phyloP scores from a whole-genome alignment of 2,888 invertebrate genomes.

The Papilio gigon region DNA sequence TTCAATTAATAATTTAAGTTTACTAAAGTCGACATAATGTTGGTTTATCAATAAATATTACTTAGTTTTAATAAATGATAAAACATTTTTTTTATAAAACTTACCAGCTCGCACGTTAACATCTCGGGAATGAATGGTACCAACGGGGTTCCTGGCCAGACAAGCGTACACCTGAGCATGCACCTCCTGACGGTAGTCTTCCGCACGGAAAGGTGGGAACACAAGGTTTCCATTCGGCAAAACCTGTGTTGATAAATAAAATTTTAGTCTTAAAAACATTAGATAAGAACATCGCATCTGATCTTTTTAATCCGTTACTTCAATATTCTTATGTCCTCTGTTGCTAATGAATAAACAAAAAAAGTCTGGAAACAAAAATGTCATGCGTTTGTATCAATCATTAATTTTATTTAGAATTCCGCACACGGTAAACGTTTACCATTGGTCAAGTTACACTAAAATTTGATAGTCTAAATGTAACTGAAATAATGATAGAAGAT shows the following conservation, averaged over 20 bases:
- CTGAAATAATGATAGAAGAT: no score
- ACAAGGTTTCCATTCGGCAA: constrained; percentile 95
- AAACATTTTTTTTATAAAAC: constrained; percentile 49
- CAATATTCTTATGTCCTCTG: background rate
- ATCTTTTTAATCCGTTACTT: background rate
- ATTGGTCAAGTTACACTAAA: background rate
- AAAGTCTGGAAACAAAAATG: no score
- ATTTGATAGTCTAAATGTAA: no score
- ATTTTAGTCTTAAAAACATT: background rate
- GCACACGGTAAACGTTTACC: background rate
- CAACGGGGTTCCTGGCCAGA: constrained; percentile 93
- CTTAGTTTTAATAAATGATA: background rate
- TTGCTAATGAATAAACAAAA: no score
- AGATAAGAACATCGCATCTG: background rate
- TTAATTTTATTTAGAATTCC: background rate
- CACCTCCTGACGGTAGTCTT: constrained; percentile 96
- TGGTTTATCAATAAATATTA: constrained; percentile 27
- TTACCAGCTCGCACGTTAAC: constrained; percentile 98
- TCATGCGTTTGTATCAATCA: background rate
- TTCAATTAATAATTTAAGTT: background rate
- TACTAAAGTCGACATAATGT: background rate
- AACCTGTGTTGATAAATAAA: constrained; percentile 76
- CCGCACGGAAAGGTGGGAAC: constrained; percentile 96
- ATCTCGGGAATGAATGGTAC: constrained; percentile 94
- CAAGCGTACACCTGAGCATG: constrained; percentile 97